Evolutionary conservation across 2,113 vertebrate genomes (phyloP), one percentile per base, ranked within the genome.

Genomic region (Alethe castanea): DNA sequence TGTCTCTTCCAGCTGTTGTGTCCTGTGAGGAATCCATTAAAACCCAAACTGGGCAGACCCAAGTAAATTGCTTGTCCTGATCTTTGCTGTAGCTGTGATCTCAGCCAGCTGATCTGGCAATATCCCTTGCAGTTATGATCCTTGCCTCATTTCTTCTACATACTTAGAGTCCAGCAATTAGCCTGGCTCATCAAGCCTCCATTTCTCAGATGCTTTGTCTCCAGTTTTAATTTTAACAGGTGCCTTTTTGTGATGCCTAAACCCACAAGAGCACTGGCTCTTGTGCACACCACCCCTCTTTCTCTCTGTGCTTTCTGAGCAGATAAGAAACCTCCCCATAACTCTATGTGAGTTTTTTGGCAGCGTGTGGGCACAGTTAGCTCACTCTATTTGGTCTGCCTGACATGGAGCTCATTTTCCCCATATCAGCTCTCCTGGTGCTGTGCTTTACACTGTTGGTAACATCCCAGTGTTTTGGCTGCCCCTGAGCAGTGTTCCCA

Each of bases 331-430:
- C 24, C 28, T 54, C 29, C 13, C 33, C 10, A 0, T 19, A 65
- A 50, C 11, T 47, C 31, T 6, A 0, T 0, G 0, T 28, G 31
- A 18, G n/a, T 8, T 47, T 61, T 90, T 44, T 53, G 31, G 38
- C 70, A 53, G 54, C 1, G 0, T 2, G 16, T 61, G 59, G 70
- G 22, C 53, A 47, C 59, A 50, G 17, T n/a, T 17, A 36, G 25
- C 18, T 79, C 44, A 1, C 11, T 52, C 10, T 11, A 5, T 15
- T 22, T 48, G 54, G 11, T 33, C 16, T 69, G 69, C 36, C 33
- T 76, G 76, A 44, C 40, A 9, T 1, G 19, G 54, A 29, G 48
- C 19, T 69, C 12, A 6, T n/a, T 56, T 33, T 69, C 16, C 33
- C 56, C 36, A 48, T 4, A 12, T 8, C 35, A 48, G 67, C 53